Conservation (phyloP, 2,113 vertebrate species). For the Rattus rattus region DNA sequence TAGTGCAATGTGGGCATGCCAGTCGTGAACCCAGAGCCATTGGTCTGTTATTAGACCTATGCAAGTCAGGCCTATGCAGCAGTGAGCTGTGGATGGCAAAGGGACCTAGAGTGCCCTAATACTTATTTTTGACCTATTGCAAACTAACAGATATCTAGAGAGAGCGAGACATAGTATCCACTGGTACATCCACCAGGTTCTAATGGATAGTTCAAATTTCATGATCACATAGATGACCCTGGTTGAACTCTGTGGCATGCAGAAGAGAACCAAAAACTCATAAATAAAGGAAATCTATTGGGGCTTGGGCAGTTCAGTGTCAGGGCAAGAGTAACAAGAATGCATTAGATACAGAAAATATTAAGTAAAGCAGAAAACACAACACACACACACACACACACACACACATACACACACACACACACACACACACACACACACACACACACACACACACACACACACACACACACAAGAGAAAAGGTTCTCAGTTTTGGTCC, state of each 20-base stretch:
- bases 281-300: neutral
- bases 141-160: neutral
- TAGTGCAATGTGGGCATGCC: neutral
- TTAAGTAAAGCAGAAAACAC: neutral
- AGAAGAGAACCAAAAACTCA: neutral
- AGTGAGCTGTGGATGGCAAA: neutral
- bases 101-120: too few relatives aligned
- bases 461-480: neutral
- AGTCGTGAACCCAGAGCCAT: neutral
- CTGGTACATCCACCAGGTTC: neutral
- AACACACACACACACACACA: too few relatives aligned
- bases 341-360: neutral
- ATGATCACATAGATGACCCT: neutral
- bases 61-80: neutral
- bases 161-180: neutral
- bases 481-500: neutral
- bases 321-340: neutral
- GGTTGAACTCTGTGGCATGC: neutral
- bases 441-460: too few relatives aligned
- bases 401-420: too few relatives aligned
- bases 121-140: neutral
- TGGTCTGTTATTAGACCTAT: neutral
- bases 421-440: too few relatives aligned
- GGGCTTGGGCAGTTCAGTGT: rapidly evolving
- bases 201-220: neutral